Evolutionary conservation across 2,797 vertebrate genomes (phyloP), one percentile per base, ranked within the genome.

Genomic region (Ataeniobius toweri): DNA sequence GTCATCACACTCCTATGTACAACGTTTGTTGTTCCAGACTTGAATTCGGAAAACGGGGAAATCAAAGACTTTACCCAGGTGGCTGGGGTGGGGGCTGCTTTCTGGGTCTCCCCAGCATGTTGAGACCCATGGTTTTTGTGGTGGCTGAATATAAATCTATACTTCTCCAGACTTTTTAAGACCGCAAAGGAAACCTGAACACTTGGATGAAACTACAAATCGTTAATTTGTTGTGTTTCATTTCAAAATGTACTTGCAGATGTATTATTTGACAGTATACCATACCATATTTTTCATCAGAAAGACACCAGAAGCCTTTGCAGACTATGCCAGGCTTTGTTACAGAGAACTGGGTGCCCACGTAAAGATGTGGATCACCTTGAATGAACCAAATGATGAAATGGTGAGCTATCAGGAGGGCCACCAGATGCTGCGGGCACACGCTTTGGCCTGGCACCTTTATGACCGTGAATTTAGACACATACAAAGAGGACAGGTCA

Each of bases 281-380:
- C 13, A 28, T 14, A 5, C 10, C 5, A 2, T 46, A 7, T 72
- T 61, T 6, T n/a, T 39, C 10, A 7, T 16, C 41, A 95, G 95
- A 3, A 89, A 94, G 72, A 98, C 95, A 0, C 80, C 97, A 26
- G 75, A 93, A 82, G 97, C 97, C 0, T 99, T 99, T 58, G 96
- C 92, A 0, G 95, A 96, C 9, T 99, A 98, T 13, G 97, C 98
- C 81, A 88, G 93, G 59, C 95, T 99, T 46, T 99, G 98, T 74
- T 99, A 97, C 89, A 89, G 85, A 55, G 96, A 95, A 48, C 93
- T 99, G 1, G 98, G 98, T 0, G 91, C 89, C n/a, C 85, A 94
- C 5, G 96, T 99, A 56, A 97, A 97, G 91, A 93, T 99, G 83
- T 99, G 98, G 98, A 97, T 99, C 93, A 99, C 98, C 0, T 87